Percentiles rank a stretch among this genome's conserved stretches.
These are phyloP conservation scores for Staurois parvus DNA, from an alignment of 2,797 vertebrate species.

Conservation along the genomic window DNA sequence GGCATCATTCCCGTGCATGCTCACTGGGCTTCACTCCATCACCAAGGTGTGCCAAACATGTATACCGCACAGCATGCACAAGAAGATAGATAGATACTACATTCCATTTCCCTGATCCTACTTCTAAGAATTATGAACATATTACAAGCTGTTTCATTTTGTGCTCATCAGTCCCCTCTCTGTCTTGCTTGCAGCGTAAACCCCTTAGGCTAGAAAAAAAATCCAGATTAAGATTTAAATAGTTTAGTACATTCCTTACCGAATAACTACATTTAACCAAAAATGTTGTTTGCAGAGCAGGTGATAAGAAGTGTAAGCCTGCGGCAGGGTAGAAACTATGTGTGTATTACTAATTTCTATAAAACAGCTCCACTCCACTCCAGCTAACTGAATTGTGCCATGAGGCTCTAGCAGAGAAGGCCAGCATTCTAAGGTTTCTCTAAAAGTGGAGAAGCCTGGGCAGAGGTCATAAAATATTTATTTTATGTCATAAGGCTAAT, in stretches of 20 bases:
- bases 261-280: slow-evolving; percentile 33
- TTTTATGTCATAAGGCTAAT: too few species aligned
- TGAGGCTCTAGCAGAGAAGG: not conserved
- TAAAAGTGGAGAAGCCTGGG: not conserved
- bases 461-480: not conserved
- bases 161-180: not conserved
- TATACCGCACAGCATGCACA: too few species aligned
- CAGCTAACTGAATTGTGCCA: not conserved
- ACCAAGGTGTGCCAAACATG: too few species aligned
- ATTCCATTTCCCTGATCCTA: not conserved
- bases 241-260: slow-evolving; percentile 53
- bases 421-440: not conserved
- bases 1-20: too few species aligned
- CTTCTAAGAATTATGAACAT: not conserved
- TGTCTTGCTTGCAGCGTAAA: slow-evolving; percentile 8
- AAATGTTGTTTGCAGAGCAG: slow-evolving; percentile 43
- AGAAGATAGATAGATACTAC: not conserved
- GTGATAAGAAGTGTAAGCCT: slow-evolving; percentile 43
- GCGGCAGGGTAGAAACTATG: slow-evolving; percentile 9
- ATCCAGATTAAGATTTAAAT: slow-evolving; percentile 47
- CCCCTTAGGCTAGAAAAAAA: slow-evolving; percentile 34
- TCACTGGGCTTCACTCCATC: too few species aligned
- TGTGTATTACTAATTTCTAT: not conserved
- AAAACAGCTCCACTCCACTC: not conserved
- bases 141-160: not conserved